A percentile compares a stretch with the other conserved stretches of the same genome.
These are phyloP conservation scores for Cottus gobio DNA, from an alignment of 2,113 vertebrate species.

Conservation along the genomic window DNA sequence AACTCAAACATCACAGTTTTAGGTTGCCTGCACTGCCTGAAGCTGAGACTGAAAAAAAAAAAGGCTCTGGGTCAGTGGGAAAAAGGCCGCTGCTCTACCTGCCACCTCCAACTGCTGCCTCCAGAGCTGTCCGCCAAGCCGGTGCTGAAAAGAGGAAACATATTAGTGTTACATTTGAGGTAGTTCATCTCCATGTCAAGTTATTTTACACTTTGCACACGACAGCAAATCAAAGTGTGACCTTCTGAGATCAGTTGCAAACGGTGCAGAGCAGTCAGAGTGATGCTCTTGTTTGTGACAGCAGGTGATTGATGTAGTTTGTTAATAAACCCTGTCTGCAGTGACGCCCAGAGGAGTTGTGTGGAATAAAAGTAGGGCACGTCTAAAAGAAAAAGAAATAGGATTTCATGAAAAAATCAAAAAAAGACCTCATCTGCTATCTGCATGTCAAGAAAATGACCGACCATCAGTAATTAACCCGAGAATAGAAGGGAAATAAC, in stretches of 20 bases:
- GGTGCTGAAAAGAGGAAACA: background rate
- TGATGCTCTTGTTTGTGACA: constrained; percentile 26
- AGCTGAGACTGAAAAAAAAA: constrained; percentile 65
- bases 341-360: constrained; percentile 13
- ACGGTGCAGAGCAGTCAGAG: constrained; percentile 8
- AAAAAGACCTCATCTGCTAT: background rate
- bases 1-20: constrained; percentile 34
- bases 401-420: constrained; percentile 10
- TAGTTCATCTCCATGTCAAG: background rate
- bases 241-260: constrained; percentile 5
- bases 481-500: constrained; percentile 14
- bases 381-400: constrained; percentile 21
- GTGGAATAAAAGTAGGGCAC: constrained; percentile 42
- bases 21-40: constrained; percentile 49
- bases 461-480: constrained; percentile 9
- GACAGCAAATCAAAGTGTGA: constrained; percentile 9
- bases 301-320: constrained; percentile 51
- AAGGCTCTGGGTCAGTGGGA: constrained; percentile 61
- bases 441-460: background rate
- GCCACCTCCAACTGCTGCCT: constrained; percentile 23
- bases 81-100: constrained; percentile 35
- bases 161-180: background rate
- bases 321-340: constrained; percentile 28
- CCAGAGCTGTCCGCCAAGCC: constrained; percentile 18
- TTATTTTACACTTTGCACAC: background rate